Evolutionary conservation across 2,113 vertebrate species (phyloP), one percentile per base, ranked within the genome.

Genomic region (Paradisaea rubra): DNA sequence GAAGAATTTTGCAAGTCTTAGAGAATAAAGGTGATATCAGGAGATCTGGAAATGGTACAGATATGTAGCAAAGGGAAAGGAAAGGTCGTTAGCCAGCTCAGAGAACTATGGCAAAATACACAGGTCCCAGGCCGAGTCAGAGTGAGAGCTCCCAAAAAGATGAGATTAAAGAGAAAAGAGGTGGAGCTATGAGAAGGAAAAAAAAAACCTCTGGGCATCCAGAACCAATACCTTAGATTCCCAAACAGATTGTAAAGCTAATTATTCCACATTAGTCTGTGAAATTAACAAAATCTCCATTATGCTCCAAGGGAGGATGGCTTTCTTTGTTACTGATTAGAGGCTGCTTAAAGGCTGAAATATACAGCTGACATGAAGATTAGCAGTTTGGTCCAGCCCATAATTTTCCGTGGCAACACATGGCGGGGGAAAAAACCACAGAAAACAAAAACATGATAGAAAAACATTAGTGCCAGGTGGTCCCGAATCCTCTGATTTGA

Each of bases 51-150:
- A 80, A 61, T 5, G 14, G 3, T 44, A 5, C 10, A 44, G n/a
- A 3, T 60, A 6, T 3, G 4, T 21, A n/a, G 13, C 35, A 57
- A 35, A 72, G 23, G 28, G 49, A 45, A 68, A 14, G 30, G 25
- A 71, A 57, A 53, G 2, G 30, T 54, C 3, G 3, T 39, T 45
- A 50, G 53, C 18, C 31, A 47, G 7, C 17, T n/a, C 16, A 41
- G n/a, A 74, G 15, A 24, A 13, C 10, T 11, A 6, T 12, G 42
- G 45, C 19, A 91, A 72, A 89, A 84, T 20, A 22, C 8, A 22
- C 2, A 10, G 12, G 4, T 78, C 57, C 7, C 47, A 57, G 4
- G 3, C 0, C 71, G n/a, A 9, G 7, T 57, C 28, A 30, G 31
- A 30, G 19, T 10, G 12, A 49, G 33, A 79, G 33, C 12, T 85